phyloP scores from a whole-genome alignment of 2,113 vertebrate species.

The Oceanodroma tethys region DNA sequence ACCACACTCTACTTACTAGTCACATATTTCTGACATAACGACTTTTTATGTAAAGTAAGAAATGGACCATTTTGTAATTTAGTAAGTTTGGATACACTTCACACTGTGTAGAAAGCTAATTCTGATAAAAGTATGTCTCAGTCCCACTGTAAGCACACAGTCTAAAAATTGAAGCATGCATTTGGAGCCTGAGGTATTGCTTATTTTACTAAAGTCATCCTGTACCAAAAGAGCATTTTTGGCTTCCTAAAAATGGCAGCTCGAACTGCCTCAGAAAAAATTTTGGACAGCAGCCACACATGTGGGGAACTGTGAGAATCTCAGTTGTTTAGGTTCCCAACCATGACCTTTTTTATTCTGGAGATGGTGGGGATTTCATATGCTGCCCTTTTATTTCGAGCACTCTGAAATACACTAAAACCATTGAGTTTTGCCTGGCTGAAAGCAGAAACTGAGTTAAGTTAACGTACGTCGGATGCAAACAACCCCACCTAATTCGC shows the following conservation, averaged over 20 bases:
- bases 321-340: neutral
- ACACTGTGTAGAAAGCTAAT: neutral
- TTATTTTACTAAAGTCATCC: slow-evolving; percentile 16
- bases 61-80: neutral
- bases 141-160: neutral
- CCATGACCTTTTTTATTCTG: neutral
- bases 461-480: neutral
- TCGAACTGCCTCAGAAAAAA: neutral
- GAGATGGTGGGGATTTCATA: neutral
- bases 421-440: neutral
- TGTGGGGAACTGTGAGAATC: neutral
- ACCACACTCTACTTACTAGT: neutral
- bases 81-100: neutral
- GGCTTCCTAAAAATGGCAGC: slow-evolving; percentile 33
- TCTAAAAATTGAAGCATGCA: neutral
- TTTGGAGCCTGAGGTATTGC: neutral
- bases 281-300: slow-evolving; percentile 11
- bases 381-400: neutral
- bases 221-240: slow-evolving; percentile 1
- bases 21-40: neutral
- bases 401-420: neutral
- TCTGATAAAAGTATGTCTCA: neutral
- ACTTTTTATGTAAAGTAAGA: neutral
- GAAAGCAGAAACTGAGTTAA: neutral
- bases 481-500: neutral